A percentile compares a stretch with the other conserved stretches of the same genome.
phyloP scores from a whole-genome alignment of 2,888 invertebrate species.

The Caenorhabditis wallacei region DNA sequence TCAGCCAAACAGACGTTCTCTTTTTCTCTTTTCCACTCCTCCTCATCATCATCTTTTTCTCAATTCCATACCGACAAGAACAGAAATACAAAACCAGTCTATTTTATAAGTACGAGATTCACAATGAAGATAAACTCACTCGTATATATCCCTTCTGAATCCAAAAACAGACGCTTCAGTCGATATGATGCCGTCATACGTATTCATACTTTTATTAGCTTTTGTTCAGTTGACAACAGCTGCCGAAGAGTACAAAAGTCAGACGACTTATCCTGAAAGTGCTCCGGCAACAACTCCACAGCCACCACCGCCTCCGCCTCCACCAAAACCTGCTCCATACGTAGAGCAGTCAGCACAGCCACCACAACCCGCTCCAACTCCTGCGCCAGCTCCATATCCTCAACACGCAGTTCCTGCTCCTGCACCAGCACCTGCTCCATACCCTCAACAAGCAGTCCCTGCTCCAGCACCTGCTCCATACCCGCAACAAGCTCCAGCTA shows the following conservation, averaged over 20 bases:
- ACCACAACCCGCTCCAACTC: slow-evolving; percentile 28
- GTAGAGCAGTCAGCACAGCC: slow-evolving; percentile 38
- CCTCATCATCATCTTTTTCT: slow-evolving; percentile 21
- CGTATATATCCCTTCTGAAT: slow-evolving; percentile 61
- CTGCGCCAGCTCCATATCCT: slow-evolving; percentile 22
- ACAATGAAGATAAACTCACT: slow-evolving; percentile 63
- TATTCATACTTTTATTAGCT: slow-evolving; percentile 38
- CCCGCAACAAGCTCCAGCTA: neutral
- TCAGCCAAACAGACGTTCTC: slow-evolving; percentile 48
- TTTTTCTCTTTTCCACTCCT: slow-evolving; percentile 6
- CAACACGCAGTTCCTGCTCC: slow-evolving; percentile 23
- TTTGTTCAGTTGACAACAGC: slow-evolving; percentile 9
- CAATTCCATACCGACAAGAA: slow-evolving; percentile 52
- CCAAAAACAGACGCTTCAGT: slow-evolving; percentile 50
- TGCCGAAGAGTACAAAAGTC: slow-evolving; percentile 55
- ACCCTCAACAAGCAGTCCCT: neutral
- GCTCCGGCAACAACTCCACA: slow-evolving; percentile 34
- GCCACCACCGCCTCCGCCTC: slow-evolving; percentile 35
- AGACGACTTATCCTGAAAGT: slow-evolving; percentile 46
- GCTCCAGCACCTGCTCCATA: neutral
- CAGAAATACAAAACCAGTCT: slow-evolving; percentile 58
- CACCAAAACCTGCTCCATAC: slow-evolving; percentile 26
- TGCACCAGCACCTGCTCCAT: slow-evolving; percentile 14
- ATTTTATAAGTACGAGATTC: slow-evolving; percentile 60
- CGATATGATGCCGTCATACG: slow-evolving; percentile 41